Evolutionary conservation across 2,888 invertebrate species (phyloP).

Genomic region (Exocentrus adspersus): DNA sequence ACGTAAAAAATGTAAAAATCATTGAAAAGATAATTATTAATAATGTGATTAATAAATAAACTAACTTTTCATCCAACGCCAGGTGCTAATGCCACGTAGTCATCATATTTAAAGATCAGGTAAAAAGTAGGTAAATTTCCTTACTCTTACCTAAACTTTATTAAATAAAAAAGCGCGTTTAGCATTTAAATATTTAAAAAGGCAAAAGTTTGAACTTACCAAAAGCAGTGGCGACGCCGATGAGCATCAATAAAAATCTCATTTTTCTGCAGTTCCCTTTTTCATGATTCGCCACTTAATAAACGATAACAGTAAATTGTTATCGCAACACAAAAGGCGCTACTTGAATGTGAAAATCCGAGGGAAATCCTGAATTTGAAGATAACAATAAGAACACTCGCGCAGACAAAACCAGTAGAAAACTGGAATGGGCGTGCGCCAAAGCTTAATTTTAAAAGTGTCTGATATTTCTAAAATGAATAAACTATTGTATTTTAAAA

Average conservation of each 20-base stretch:
- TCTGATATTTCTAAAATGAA: no score
- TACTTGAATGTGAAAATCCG: conserved; percentile 29
- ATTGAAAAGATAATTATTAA: no score
- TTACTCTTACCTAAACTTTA: no score
- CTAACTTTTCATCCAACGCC: no score
- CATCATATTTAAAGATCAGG: no score
- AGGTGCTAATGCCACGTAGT: no score
- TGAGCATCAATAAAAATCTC: conserved; percentile 18
- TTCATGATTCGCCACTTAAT: conserved; percentile 1
- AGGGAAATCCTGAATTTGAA: conserved; percentile 35
- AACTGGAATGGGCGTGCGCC: conserved; percentile 14
- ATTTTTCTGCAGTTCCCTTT: conserved; percentile 10
- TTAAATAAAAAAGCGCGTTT: no score
- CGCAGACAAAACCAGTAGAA: conserved; percentile 23
- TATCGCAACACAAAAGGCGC: conserved; percentile 23
- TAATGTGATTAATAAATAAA: no score
- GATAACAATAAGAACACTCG: conserved; percentile 24
- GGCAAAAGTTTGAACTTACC: conserved; percentile 34
- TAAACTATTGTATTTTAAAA: no score
- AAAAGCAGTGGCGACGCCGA: conserved; percentile 31
- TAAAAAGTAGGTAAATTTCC: no score
- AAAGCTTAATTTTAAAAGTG: neutral
- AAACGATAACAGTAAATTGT: conserved; percentile 23
- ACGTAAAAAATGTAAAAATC: no score
- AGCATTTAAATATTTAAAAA: no score